Evolutionary conservation across 92 coral and sea anemone species (phyloP), one percentile per base, ranked within the genome.

Genomic region (Epizoanthus illoricatus): DNA sequence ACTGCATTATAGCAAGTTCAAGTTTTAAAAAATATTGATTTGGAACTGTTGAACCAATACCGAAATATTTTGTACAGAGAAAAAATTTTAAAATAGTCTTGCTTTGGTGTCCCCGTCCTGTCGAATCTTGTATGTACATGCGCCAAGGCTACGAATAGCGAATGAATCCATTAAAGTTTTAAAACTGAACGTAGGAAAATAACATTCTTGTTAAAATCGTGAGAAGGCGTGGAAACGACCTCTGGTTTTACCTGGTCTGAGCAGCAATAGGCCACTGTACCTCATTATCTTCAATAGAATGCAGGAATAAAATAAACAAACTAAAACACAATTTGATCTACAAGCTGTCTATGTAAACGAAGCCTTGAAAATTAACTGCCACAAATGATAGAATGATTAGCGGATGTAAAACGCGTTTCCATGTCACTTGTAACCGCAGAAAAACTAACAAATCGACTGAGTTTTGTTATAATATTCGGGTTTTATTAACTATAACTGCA

Each of bases 281-380:
- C 69, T 76, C 81, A 78, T 78, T 63, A 43, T 63, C 60, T 19
- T 23, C 15, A 43, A 11, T 62, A 78, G 60, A 78, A 78, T 78
- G 61, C 82, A 78, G 15, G 67, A 24, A 64, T 78, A 62, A 43
- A 64, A 21, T 64, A 63, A 78, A 78, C 82, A 78, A 78, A 61
- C 58, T 76, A 40, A 40, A 58, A 64, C 72, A 78, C 61, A 62
- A 64, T 78, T 78, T 78, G 71, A 78, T 62, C 70, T 43, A 21
- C 42, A 45, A 63, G 82, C 58, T 78, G 82, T 78, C 82, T 63
- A 78, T 78, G 82, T 61, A 78, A 78, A 78, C 82, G 82, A 63
- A 63, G 21, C 60, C 61, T 78, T 64, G 71, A 61, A 78, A 78
- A 78, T 64, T 63, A 78, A 78, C 82, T 78, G 82, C 71, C 61